Conservation (phyloP, 2,113 vertebrate genomes). For the Callipepla squamata region DNA sequence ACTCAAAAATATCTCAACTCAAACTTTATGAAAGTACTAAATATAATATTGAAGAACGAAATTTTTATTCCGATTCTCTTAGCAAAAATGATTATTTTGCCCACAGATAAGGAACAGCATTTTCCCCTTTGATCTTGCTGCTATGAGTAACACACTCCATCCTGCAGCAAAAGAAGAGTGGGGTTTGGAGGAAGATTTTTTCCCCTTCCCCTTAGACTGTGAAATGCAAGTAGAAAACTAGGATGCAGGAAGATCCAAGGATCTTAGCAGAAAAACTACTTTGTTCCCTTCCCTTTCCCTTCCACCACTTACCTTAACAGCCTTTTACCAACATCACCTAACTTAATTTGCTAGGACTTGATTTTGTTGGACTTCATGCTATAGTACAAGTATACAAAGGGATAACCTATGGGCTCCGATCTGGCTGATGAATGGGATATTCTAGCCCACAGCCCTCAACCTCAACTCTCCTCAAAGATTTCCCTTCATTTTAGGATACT, state of each 20-base stretch:
- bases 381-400: neutral
- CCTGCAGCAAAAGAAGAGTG: neutral
- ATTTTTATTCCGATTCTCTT: neutral
- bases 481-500: neutral
- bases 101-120: neutral
- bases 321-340: neutral
- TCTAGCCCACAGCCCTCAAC: neutral
- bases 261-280: neutral
- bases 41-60: neutral
- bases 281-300: neutral
- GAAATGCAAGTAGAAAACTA: neutral
- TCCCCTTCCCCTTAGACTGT: neutral
- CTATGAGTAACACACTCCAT: neutral
- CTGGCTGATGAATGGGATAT: neutral
- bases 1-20: neutral
- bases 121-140: neutral
- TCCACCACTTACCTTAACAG: neutral
- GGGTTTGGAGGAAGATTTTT: neutral
- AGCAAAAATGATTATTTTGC: neutral
- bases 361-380: neutral
- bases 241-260: neutral
- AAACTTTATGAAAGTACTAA: neutral
- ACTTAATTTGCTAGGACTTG: neutral
- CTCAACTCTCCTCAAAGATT: neutral
- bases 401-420: neutral